phyloP scores from a whole-genome alignment of 1,140 invertebrate species.

The Fopius arisanus region DNA sequence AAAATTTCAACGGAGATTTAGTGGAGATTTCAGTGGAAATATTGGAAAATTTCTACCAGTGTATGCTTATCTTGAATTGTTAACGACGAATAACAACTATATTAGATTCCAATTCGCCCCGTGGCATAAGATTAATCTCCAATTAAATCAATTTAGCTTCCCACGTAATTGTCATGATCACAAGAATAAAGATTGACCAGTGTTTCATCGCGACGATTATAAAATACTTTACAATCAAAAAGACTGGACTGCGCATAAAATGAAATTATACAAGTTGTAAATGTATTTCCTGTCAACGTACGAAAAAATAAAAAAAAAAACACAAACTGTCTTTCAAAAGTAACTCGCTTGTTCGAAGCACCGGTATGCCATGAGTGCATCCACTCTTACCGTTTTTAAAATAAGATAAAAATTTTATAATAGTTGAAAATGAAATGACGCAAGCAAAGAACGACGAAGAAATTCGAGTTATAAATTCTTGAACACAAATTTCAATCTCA shows the following conservation, averaged over 20 bases:
- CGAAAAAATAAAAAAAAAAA: not conserved
- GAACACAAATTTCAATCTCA: not conserved
- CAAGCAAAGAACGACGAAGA: not conserved
- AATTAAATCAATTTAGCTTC: not conserved
- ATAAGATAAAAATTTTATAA: slow-evolving; percentile 9
- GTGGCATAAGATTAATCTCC: no score
- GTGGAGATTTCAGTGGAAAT: no score
- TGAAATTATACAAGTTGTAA: not conserved
- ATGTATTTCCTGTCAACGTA: not conserved
- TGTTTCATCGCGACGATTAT: not conserved
- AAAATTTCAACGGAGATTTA: no score
- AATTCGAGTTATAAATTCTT: not conserved
- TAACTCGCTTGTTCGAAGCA: slow-evolving; percentile 29
- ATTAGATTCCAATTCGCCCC: not conserved
- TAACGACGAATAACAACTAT: not conserved
- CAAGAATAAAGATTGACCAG: not conserved
- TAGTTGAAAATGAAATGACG: not conserved
- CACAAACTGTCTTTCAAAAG: slow-evolving; percentile 23
- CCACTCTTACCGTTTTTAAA: slow-evolving; percentile 18
- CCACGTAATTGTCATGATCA: not conserved
- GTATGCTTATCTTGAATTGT: not conserved
- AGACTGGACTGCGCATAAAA: slow-evolving; percentile 21
- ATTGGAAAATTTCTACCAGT: no score
- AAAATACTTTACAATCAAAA: slow-evolving; percentile 14
- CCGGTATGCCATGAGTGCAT: slow-evolving; percentile 27